A percentile compares a stretch with the other conserved stretches of the same genome.
Evolutionary conservation across 2,797 vertebrate species (phyloP).

Genomic region (Taeniopygia guttata): DNA sequence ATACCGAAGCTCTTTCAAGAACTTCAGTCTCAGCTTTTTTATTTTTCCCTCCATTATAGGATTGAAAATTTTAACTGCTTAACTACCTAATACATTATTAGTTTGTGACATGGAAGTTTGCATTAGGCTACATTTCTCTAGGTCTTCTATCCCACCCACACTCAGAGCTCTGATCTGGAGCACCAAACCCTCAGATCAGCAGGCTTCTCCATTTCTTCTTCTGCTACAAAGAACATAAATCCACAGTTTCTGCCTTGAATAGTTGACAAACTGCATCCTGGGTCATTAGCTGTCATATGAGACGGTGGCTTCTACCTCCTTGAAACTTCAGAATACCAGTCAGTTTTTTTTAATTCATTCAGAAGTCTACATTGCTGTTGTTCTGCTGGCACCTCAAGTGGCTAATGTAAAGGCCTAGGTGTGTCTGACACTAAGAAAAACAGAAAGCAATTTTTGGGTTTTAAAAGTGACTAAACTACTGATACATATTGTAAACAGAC

Average conservation of each 20-base stretch:
- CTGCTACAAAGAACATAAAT: neutral
- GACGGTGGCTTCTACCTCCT: neutral
- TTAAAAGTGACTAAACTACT: neutral
- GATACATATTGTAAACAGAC: neutral
- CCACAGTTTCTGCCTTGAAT: neutral
- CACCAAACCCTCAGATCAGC: neutral
- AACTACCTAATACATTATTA: neutral
- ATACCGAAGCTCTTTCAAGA: rapidly evolving
- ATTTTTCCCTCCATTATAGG: neutral
- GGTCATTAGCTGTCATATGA: neutral
- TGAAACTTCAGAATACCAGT: neutral
- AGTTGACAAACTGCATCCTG: neutral
- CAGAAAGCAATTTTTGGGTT: neutral
- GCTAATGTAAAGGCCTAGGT: neutral
- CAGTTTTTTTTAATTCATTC: neutral
- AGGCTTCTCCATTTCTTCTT: neutral
- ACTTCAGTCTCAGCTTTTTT: neutral
- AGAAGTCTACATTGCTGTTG: neutral
- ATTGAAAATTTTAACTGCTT: neutral
- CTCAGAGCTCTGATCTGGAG: neutral
- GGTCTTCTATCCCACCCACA: neutral
- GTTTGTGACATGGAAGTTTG: neutral
- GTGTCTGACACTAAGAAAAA: neutral
- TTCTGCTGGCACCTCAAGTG: neutral
- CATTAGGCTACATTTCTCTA: neutral